Conservation (phyloP, 2,888 invertebrate species). For the Cerceris ruficornis region DNA sequence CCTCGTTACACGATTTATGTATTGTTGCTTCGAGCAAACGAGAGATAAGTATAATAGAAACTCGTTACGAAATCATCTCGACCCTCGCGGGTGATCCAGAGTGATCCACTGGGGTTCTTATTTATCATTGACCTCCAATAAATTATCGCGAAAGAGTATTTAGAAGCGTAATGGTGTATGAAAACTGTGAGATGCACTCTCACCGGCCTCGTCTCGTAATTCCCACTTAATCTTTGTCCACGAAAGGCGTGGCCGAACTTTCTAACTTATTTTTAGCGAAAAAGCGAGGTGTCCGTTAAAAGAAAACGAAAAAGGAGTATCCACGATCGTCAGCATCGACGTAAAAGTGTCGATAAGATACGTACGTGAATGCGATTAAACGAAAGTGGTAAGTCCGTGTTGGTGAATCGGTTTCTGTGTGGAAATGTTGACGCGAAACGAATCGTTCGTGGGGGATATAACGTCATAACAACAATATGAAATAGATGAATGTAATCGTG, state of each 20-base stretch:
- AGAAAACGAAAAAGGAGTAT: neutral
- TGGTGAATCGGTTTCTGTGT: no score
- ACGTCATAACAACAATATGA: neutral
- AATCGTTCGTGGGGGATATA: neutral
- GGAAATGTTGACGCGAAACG: no score
- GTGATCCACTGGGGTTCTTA: constrained; percentile 60
- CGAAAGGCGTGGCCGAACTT: neutral
- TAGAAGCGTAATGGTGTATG: constrained; percentile 10
- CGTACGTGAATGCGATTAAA: no score
- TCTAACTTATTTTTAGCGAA: neutral
- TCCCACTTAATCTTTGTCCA: neutral
- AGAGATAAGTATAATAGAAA: constrained; percentile 24
- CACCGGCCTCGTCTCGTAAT: neutral
- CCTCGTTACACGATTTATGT: constrained; percentile 10
- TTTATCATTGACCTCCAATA: constrained; percentile 62
- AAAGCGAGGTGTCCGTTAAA: neutral
- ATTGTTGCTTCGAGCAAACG: constrained; percentile 31
- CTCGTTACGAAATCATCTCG: constrained; percentile 47
- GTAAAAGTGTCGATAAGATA: no score
- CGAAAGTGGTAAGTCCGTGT: no score
- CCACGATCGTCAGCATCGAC: no score
- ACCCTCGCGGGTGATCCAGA: constrained; percentile 32
- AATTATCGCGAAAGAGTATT: constrained; percentile 38
- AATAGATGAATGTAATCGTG: neutral
- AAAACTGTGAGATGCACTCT: constrained; percentile 3